A percentile compares a stretch with the other conserved stretches of the same genome.
phyloP scores from a whole-genome alignment of 2,888 invertebrate species.

The Podotricha telesiphe region DNA sequence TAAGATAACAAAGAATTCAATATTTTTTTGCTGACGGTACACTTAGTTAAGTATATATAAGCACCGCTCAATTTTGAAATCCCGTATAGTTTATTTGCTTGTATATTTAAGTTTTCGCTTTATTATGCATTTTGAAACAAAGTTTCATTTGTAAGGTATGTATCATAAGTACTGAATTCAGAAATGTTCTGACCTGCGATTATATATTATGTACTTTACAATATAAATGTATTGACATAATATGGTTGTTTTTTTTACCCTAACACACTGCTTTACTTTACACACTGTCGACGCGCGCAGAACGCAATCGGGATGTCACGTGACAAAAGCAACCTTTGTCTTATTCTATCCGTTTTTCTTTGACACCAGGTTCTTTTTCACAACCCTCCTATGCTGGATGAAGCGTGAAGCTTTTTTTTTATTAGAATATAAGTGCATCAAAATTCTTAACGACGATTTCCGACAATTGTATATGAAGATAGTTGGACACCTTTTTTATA shows the following conservation, averaged over 20 bases:
- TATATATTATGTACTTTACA: constrained; percentile 25
- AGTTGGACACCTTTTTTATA: too few species aligned
- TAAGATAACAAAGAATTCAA: background rate
- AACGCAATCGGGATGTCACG: too few species aligned
- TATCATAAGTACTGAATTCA: constrained; percentile 16
- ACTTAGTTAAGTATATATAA: constrained; percentile 7
- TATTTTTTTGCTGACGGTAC: constrained; percentile 27
- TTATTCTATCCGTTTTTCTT: too few species aligned
- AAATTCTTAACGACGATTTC: too few species aligned
- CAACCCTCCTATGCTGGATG: too few species aligned
- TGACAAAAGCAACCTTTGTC: too few species aligned
- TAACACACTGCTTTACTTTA: too few species aligned
- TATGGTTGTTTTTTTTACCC: background rate
- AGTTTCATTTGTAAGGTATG: constrained; percentile 28
- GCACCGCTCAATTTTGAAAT: constrained; percentile 26
- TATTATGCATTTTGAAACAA: constrained; percentile 28
- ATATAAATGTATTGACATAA: constrained; percentile 28
- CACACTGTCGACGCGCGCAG: too few species aligned
- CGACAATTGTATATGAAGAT: too few species aligned
- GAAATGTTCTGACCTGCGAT: constrained; percentile 19
- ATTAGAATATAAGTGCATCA: too few species aligned
- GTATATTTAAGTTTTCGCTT: constrained; percentile 25
- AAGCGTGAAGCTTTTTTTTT: too few species aligned
- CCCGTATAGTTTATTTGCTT: constrained; percentile 28
- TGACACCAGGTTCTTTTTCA: too few species aligned